phyloP scores from a whole-genome alignment of 1,140 invertebrate genomes.

The Calycopis cecrops region DNA sequence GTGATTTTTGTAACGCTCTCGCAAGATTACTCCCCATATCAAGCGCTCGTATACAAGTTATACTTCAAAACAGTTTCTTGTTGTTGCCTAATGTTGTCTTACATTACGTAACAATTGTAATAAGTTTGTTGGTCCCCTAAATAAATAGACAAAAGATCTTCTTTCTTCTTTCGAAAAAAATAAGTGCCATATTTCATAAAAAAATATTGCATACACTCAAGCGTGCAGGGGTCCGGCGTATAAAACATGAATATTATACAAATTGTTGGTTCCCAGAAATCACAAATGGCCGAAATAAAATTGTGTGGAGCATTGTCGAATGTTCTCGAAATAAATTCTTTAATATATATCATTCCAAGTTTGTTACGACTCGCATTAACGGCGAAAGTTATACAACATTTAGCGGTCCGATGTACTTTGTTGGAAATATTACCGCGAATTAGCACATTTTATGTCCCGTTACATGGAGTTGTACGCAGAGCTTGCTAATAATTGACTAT shows the following conservation, averaged over 20 bases:
- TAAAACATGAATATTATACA: not conserved
- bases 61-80: no score
- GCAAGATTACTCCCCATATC: no score
- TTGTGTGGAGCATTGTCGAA: not conserved
- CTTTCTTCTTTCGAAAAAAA: no score
- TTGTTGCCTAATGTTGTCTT: no score
- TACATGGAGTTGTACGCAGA: conserved; percentile 5
- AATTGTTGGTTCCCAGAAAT: not conserved
- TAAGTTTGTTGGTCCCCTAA: no score
- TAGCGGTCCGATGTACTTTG: not conserved
- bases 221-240: not conserved
- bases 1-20: no score
- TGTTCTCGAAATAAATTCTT: conserved; percentile 8
- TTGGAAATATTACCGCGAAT: not conserved
- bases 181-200: not conserved
- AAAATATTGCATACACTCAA: not conserved
- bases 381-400: conserved; percentile 1
- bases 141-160: no score
- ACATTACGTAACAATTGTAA: no score
- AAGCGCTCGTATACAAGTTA: no score
- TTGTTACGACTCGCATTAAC: not conserved
- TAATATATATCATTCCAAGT: conserved; percentile 6
- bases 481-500: no score
- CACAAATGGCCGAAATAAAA: no score
- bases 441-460: not conserved